Evolutionary conservation across 1,140 invertebrate genomes (phyloP), one percentile per base, ranked within the genome.

Genomic region (Pachyrhynchus sulphureomaculatus): DNA sequence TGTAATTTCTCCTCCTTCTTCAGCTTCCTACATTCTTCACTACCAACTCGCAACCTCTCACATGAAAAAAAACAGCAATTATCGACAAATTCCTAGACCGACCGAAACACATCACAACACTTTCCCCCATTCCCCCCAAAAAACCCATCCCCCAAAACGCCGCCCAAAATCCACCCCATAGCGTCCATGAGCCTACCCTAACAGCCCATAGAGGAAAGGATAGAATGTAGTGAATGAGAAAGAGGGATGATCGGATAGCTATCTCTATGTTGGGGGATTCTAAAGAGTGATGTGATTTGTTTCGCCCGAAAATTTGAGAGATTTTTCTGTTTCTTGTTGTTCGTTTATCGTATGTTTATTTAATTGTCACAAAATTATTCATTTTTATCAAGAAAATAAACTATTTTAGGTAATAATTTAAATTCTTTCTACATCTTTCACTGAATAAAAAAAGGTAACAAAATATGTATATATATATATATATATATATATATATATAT

Each of bases 201-300:
- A 44, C 57, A 21, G 18, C 57, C 47, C 57, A 42, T 47, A 51
- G 47, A 60, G 37, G n/a, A 33, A 37, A 51, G 47, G 23, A 56
- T 44, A 55, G 52, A 41, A 37, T 17, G 26, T 55, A 55, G 52
- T 42, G 37, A 47, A 26, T 20, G 41, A 57, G 39, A 47, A 42
- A 57, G 54, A 23, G 12, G 33, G 55, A 39, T 6, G 24, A 39
- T 18, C 20, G 26, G 24, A 20, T 52, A n/a, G 18, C 32, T 52
- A 13, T 52, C 20, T 36, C 54, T 41, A 45, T 18, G 24, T n/a
- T 34, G 29, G 42, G 41, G 13, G 9, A 18, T 42, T 45, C 39
- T 34, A 20, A 18, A n/a, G 1, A 6, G 26, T 3, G 26, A 10
- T 29, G 8, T 6, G 12, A 29, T 29, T 29, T 29, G 26, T 29